phyloP scores from a whole-genome alignment of 1,140 invertebrate species.

The Bombus superbus region DNA sequence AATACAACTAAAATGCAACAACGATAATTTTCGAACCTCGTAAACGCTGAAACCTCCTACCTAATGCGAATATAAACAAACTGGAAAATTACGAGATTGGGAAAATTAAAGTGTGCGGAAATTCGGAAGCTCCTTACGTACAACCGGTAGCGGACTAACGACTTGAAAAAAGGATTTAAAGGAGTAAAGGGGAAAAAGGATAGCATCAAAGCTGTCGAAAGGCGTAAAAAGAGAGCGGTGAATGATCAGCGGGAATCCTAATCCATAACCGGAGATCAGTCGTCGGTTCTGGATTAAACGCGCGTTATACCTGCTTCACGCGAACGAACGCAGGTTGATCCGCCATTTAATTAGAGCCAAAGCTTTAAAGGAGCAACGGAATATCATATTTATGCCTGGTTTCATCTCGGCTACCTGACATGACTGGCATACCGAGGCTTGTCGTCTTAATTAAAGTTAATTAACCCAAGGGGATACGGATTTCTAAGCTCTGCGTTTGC shows the following conservation, averaged over 20 bases:
- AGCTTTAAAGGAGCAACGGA: constrained; percentile 55
- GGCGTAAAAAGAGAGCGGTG: constrained; percentile 33
- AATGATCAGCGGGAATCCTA: constrained; percentile 59
- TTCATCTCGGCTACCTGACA: constrained; percentile 42
- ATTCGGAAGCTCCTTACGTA: neutral
- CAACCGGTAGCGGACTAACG: neutral
- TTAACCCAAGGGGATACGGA: constrained; percentile 41
- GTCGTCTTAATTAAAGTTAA: constrained; percentile 60
- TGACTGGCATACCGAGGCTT: constrained; percentile 30
- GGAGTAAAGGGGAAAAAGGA: constrained; percentile 15
- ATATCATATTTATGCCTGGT: constrained; percentile 53
- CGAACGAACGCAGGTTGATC: constrained; percentile 43
- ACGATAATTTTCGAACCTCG: too few species aligned
- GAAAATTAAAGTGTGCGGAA: too few species aligned
- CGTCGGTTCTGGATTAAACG: constrained; percentile 59
- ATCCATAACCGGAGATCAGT: constrained; percentile 62
- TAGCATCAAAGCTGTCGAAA: constrained; percentile 21
- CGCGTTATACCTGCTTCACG: constrained; percentile 53
- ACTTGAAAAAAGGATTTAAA: neutral
- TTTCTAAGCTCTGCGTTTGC: neutral
- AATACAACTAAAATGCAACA: too few species aligned
- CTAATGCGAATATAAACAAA: neutral
- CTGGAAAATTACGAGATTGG: neutral
- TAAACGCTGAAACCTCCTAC: too few species aligned
- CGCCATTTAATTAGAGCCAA: constrained; percentile 42